phyloP scores from a whole-genome alignment of 2,797 vertebrate species.

The Mormyrus proboscirostris region DNA sequence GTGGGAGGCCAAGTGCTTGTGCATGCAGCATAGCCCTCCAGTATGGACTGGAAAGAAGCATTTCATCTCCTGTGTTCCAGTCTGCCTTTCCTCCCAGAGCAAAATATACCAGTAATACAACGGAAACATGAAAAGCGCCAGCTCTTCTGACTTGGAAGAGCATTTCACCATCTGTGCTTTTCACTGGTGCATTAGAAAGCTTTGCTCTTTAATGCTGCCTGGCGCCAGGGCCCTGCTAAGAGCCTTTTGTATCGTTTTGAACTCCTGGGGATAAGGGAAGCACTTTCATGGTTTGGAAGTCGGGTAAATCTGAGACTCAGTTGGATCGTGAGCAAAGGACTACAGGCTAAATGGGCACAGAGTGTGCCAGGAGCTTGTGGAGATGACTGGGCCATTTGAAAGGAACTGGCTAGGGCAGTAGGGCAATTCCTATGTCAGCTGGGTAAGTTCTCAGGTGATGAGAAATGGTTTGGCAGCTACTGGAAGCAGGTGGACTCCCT shows the following conservation, averaged over 20 bases:
- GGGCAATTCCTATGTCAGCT: not conserved
- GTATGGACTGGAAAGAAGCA: not conserved
- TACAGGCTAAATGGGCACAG: not conserved
- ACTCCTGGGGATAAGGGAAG: not conserved
- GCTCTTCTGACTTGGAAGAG: constrained; percentile 18
- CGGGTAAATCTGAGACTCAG: not conserved
- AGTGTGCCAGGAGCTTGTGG: not conserved
- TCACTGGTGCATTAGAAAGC: constrained; percentile 14
- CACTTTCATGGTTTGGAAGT: not conserved
- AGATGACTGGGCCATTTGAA: not conserved
- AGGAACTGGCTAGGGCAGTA: not conserved
- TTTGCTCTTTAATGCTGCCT: not conserved
- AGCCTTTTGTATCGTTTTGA: not conserved
- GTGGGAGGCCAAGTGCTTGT: not conserved
- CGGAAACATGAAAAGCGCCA: constrained; percentile 13
- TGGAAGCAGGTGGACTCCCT: not conserved
- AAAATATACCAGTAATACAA: constrained; percentile 9
- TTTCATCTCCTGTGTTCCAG: not conserved
- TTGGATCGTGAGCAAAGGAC: not conserved
- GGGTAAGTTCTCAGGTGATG: not conserved
- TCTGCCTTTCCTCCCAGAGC: not conserved
- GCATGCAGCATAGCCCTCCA: not conserved
- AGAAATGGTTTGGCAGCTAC: not conserved
- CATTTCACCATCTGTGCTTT: constrained; percentile 14
- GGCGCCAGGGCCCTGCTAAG: constrained; percentile 9